Percentiles rank a stretch among this genome's conserved stretches.
These are phyloP conservation scores for Pycnomerus fuliginosus DNA, from an alignment of 2,888 invertebrate genomes.

Conservation along the genomic window DNA sequence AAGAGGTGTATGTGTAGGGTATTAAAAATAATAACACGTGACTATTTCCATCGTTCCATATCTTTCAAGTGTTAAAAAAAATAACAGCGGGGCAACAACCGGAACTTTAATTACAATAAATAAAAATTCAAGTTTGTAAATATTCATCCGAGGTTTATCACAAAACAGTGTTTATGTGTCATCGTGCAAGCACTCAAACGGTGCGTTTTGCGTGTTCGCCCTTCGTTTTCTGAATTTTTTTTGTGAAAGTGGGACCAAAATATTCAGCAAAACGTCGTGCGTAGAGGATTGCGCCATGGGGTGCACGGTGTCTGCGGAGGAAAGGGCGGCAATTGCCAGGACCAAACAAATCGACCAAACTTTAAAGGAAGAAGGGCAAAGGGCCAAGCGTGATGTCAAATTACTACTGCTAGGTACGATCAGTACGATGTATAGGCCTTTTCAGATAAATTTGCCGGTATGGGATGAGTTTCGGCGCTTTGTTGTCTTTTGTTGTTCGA, in stretches of 20 bases:
- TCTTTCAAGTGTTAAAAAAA: too few species aligned
- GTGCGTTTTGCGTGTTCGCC: conserved; percentile 1
- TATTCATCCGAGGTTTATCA: too few species aligned
- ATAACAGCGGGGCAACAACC: too few species aligned
- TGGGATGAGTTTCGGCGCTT: too few species aligned
- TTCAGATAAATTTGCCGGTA: not conserved
- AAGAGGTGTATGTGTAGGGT: too few species aligned
- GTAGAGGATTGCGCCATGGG: conserved; percentile 70
- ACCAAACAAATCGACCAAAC: conserved; percentile 97
- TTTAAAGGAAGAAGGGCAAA: conserved; percentile 97
- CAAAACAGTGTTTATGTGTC: too few species aligned
- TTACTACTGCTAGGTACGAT: conserved; percentile 89
- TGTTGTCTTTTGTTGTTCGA: not conserved
- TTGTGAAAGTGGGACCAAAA: not conserved
- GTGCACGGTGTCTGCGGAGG: conserved; percentile 99
- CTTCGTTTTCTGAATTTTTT: not conserved
- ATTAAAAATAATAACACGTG: too few species aligned
- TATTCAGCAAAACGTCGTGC: conserved; percentile 45
- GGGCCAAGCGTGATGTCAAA: conserved; percentile 99
- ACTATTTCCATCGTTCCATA: too few species aligned
- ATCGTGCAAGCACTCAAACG: too few species aligned
- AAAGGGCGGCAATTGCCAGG: conserved; percentile 96
- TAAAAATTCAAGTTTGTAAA: too few species aligned
- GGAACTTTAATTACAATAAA: too few species aligned
- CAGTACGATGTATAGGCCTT: too few species aligned